A percentile compares a stretch with the other conserved stretches of the same genome.
phyloP scores from a whole-genome alignment of 2,888 invertebrate genomes.

The Bursaphelenchus okinawaensis region DNA sequence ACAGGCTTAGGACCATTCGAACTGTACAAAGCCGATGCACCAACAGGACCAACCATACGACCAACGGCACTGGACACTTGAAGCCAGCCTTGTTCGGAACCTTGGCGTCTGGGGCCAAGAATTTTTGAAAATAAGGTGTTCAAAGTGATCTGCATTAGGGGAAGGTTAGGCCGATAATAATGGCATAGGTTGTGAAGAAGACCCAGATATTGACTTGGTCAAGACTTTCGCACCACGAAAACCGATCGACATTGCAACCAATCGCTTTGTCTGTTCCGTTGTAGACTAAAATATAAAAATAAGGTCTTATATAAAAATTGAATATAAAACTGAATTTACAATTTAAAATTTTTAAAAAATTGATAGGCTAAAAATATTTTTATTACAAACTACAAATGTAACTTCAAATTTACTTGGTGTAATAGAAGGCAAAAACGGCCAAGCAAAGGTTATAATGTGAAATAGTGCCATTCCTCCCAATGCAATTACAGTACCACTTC shows the following conservation, averaged over 20 bases:
- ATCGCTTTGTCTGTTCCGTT: neutral
- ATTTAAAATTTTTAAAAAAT: too few species aligned
- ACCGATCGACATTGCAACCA: constrained; percentile 22
- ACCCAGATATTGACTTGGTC: constrained; percentile 19
- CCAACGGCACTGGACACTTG: constrained; percentile 51
- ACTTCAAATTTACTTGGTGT: neutral
- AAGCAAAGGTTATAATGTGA: constrained; percentile 16
- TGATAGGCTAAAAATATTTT: too few species aligned
- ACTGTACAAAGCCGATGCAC: constrained; percentile 15
- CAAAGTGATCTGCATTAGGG: constrained; percentile 58
- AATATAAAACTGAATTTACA: too few species aligned
- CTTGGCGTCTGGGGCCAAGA: constrained; percentile 48
- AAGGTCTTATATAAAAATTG: too few species aligned
- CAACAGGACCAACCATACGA: constrained; percentile 31
- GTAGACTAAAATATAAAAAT: too few species aligned
- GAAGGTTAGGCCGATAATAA: constrained; percentile 53
- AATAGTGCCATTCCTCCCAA: constrained; percentile 13
- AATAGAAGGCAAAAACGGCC: constrained; percentile 15
- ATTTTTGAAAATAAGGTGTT: constrained; percentile 37
- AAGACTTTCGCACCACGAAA: constrained; percentile 21
- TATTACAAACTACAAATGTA: neutral
- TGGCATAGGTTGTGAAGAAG: constrained; percentile 35
- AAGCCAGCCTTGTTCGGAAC: constrained; percentile 32
- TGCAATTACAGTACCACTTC: constrained; percentile 6
- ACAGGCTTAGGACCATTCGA: constrained; percentile 16